Conservation (phyloP, 1,140 invertebrate genomes). For the Plutomurus gul region DNA sequence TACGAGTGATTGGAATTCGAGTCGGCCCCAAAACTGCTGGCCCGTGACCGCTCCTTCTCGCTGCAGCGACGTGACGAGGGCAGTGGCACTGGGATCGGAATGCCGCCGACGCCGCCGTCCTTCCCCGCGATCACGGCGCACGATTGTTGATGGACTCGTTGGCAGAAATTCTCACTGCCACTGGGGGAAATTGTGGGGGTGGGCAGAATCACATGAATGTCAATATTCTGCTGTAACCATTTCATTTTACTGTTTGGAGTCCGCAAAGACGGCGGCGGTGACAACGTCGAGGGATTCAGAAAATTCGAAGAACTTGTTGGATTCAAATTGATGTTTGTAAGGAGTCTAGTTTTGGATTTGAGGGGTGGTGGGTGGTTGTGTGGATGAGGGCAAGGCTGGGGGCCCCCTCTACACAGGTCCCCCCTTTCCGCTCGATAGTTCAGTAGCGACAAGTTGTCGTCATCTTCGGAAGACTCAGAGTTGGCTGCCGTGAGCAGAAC, state of each 20-base stretch:
- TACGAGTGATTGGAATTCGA: not conserved
- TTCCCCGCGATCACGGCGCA: not conserved
- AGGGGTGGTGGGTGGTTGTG: not conserved
- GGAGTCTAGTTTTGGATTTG: not conserved
- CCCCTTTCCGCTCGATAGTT: not conserved
- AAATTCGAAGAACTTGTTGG: not conserved
- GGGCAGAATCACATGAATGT: slow-evolving; percentile 74
- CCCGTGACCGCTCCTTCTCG: not conserved
- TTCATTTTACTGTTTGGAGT: not conserved
- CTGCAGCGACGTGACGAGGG: too few species aligned
- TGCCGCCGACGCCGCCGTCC: not conserved
- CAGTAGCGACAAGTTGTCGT: slow-evolving; percentile 24
- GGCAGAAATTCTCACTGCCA: slow-evolving; percentile 66
- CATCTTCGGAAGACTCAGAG: slow-evolving; percentile 49
- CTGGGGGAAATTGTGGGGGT: slow-evolving; percentile 80
- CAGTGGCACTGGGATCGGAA: not conserved
- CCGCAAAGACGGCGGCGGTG: not conserved
- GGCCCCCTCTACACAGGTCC: not conserved
- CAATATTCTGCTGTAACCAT: slow-evolving; percentile 69
- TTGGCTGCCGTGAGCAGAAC: slow-evolving; percentile 46
- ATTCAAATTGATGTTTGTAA: not conserved
- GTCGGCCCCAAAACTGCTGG: not conserved
- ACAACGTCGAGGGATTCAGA: not conserved
- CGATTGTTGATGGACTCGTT: not conserved
- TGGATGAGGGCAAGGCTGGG: not conserved